Conservation (phyloP, 1,140 invertebrate genomes). For the Euwallacea similis region DNA sequence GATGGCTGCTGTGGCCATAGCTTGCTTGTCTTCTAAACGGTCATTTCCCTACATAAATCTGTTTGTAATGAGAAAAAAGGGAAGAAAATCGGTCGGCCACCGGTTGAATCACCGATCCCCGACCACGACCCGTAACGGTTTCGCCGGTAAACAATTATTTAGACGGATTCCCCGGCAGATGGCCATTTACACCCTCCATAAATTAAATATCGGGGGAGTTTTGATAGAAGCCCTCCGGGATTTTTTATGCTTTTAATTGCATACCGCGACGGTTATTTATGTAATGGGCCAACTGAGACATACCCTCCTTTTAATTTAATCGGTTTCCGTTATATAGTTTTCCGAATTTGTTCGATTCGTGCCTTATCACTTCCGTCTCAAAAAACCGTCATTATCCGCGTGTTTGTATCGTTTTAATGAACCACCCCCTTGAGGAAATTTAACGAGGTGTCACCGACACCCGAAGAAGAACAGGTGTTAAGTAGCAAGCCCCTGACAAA, state of each 20-base stretch:
- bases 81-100: neutral
- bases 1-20: too few species aligned
- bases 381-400: neutral
- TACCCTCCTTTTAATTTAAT: constrained; percentile 23
- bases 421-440: neutral
- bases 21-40: too few species aligned
- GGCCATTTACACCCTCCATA: constrained; percentile 38
- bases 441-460: neutral
- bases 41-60: too few species aligned
- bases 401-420: neutral
- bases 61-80: too few species aligned
- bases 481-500: neutral
- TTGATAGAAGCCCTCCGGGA: constrained; percentile 37
- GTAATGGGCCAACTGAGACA: constrained; percentile 28
- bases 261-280: constrained; percentile 31
- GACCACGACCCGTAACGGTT: constrained; percentile 33
- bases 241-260: constrained; percentile 36
- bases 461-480: neutral
- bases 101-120: neutral
- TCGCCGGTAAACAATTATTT: constrained; percentile 30
- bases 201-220: constrained; percentile 39
- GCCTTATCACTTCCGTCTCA: constrained; percentile 30
- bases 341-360: constrained; percentile 31
- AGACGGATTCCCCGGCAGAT: constrained; percentile 36
- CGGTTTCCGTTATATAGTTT: constrained; percentile 30